Conservation (phyloP, 2,113 vertebrate genomes). For the Elachura formosa region DNA sequence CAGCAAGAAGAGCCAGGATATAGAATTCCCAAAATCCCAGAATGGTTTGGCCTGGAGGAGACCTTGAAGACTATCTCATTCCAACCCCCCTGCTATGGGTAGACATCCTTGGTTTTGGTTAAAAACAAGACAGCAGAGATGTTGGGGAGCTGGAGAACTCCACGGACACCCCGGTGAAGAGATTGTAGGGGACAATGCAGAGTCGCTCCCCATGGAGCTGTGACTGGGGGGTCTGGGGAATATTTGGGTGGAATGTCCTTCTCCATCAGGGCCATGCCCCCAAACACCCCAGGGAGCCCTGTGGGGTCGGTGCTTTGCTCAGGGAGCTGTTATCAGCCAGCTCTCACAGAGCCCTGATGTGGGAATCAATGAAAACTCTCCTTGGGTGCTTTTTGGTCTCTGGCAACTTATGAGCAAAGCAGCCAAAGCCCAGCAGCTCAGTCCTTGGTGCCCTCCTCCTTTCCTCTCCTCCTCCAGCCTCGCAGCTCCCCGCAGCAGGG, state of each 20-base stretch:
- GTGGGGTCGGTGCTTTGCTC: accelerated
- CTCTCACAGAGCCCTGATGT: not conserved
- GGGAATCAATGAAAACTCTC: not conserved
- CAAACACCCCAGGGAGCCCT: accelerated
- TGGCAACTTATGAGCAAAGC: not conserved
- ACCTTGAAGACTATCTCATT: not conserved
- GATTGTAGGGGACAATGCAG: accelerated
- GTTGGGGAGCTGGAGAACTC: not conserved
- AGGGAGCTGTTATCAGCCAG: not conserved
- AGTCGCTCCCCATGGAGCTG: accelerated
- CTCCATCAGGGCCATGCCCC: not conserved
- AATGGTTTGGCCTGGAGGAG: not conserved
- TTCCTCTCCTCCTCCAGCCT: not conserved
- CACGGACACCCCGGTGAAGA: not conserved
- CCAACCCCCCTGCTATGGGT: not conserved
- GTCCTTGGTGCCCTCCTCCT: not conserved
- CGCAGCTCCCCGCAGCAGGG: not conserved
- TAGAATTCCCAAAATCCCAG: not conserved
- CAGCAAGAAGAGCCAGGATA: not conserved
- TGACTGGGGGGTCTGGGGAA: not conserved
- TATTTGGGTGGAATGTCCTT: not conserved
- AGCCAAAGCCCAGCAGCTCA: accelerated
- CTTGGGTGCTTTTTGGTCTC: not conserved
- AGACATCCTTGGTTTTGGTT: not conserved
- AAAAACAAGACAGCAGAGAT: not conserved